These are phyloP conservation scores for Dermatemys mawii DNA, from an alignment of 2,113 vertebrate species.

Conservation along the genomic window DNA sequence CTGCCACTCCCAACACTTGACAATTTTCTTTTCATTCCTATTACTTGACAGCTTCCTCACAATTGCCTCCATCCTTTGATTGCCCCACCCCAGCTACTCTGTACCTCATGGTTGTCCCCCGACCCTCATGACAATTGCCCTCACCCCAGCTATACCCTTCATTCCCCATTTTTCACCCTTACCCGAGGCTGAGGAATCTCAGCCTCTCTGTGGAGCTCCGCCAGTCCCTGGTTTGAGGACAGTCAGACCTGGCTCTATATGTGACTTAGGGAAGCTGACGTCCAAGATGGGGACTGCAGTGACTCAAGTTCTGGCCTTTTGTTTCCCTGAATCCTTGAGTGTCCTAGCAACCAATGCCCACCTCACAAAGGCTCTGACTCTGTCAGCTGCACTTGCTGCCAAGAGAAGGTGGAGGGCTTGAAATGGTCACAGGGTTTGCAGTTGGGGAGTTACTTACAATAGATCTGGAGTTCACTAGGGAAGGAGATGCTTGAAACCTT, in stretches of 20 bases:
- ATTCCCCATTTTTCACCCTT: not conserved
- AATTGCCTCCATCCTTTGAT: not conserved
- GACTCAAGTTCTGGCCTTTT: not conserved
- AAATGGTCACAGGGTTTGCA: not conserved
- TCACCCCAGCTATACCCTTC: not conserved
- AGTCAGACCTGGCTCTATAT: not conserved
- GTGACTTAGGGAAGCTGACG: not conserved
- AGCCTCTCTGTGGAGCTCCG: conserved; percentile 15
- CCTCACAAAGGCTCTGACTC: not conserved
- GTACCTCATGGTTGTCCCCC: not conserved
- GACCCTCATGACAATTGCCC: not conserved
- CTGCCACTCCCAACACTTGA: not conserved
- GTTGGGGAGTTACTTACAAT: not conserved
- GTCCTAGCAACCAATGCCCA: conserved; percentile 17
- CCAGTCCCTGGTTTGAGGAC: conserved; percentile 1
- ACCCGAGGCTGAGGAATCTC: conserved; percentile 14
- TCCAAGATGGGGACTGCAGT: not conserved
- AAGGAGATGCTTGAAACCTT: not conserved
- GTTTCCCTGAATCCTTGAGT: not conserved
- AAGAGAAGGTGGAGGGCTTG: not conserved
- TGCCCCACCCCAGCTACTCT: not conserved
- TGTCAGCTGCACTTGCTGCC: not conserved
- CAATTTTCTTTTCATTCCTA: not conserved
- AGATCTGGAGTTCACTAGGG: not conserved
- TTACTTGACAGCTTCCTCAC: not conserved